Evolutionary conservation across 2,888 invertebrate species (phyloP), one percentile per base, ranked within the genome.

Genomic region (Gonocerus acuteangulatus): DNA sequence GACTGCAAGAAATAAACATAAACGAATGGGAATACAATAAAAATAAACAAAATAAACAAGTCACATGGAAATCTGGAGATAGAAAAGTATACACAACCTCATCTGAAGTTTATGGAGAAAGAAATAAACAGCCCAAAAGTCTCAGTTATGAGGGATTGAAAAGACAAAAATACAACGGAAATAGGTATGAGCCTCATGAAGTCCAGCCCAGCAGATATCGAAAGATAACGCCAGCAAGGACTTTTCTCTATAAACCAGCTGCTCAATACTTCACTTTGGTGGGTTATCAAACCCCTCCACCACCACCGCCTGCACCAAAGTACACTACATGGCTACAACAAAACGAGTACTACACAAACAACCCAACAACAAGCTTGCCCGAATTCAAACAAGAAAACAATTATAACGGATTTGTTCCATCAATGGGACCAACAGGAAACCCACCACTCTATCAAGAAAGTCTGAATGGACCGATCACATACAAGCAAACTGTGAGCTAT

Each of bases 381-480:
- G 61, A 65, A 16, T 56, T 62, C 11, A 57, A 57, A 57, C 52
- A 27, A 32, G 49, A 42, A 3, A 3, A 19, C 2, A 18, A 60
- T 7, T 66, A 66, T 18, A 51, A 65, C 32, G 67, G 67, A 6
- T 67, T 67, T 48, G 18, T 66, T 34, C 67, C 71, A 63, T 66
- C 69, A 13, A 74, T 75, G n/a, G 75, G 74, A 21, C 69, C 64
- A 1, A 64, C 61, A 0, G 62, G 60, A 16, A 45, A 3, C 32
- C 57, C 57, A n/a, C 18, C 27, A 3, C 2, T 56, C 2, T 57
- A 57, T 21, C 45, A 44, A 9, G n/a, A 16, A 4, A 32, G 27
- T 44, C 4, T 47, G 13, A 22, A 44, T 21, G 32, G 27, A 21
- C 47, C 57, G 6, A 11, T 32, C 3, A 2, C 45, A 21, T 47